Percentiles rank a stretch among this genome's conserved stretches.
These are phyloP conservation scores for Pocillopora meandrina DNA, from an alignment of 92 coral and sea anemone genomes.

Conservation along the genomic window DNA sequence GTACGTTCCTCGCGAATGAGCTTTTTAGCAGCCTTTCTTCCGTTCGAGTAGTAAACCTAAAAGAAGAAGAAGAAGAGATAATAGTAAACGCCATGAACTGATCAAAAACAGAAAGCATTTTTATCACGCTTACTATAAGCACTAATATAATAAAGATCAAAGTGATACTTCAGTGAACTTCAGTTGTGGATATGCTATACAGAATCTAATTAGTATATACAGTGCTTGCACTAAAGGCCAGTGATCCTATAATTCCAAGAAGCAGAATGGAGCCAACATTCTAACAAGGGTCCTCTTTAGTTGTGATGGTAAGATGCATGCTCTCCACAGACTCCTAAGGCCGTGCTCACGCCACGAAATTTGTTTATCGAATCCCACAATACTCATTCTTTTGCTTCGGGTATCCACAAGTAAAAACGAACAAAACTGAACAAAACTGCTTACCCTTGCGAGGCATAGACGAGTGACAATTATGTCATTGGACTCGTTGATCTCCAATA, in stretches of 20 bases:
- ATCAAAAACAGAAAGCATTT: background rate
- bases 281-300: no score
- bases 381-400: no score
- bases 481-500: conserved; percentile 64
- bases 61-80: background rate
- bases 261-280: no score
- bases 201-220: no score
- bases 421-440: background rate
- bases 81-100: no score
- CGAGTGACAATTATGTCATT: conserved; percentile 65
- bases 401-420: background rate
- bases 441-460: conserved; percentile 71
- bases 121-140: background rate
- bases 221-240: no score
- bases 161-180: background rate
- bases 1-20: conserved; percentile 68
- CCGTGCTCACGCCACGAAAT: no score
- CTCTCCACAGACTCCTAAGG: no score
- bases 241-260: no score
- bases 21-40: conserved; percentile 54
- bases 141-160: background rate
- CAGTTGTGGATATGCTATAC: no score
- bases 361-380: no score
- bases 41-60: conserved; percentile 61
- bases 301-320: no score